A percentile compares a stretch with the other conserved stretches of the same genome.
Conservation (phyloP, 2,797 vertebrate species). For the Coluber constrictor region DNA sequence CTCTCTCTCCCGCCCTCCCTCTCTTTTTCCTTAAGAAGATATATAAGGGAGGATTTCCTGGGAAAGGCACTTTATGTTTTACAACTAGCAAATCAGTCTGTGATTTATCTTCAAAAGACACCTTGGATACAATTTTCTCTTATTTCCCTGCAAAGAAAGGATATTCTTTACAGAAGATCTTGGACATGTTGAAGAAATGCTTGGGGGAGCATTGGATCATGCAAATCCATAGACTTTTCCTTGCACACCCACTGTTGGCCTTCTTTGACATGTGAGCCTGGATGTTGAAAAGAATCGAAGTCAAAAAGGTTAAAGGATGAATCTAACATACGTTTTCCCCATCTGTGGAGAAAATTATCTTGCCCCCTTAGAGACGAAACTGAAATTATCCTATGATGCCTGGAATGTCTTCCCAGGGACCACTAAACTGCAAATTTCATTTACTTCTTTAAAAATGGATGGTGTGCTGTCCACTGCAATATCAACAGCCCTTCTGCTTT, state of each 20-base stretch:
- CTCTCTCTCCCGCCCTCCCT: neutral
- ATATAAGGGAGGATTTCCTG: neutral
- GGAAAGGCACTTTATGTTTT: neutral
- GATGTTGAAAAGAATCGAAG: neutral
- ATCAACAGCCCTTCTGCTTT: slow-evolving; percentile 11
- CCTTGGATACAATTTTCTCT: neutral
- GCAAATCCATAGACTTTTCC: neutral
- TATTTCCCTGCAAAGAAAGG: neutral
- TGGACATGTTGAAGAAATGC: neutral
- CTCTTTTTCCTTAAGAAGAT: neutral
- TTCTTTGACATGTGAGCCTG: neutral
- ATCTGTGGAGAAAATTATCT: neutral
- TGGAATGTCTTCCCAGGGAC: neutral
- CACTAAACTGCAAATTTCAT: slow-evolving; percentile 10
- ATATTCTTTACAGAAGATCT: neutral
- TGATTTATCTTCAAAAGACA: neutral
- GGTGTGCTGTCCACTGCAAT: neutral
- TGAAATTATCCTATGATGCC: neutral
- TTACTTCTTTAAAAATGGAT: slow-evolving; percentile 9
- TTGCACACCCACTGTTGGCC: neutral
- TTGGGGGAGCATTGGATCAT: neutral
- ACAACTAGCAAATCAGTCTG: neutral
- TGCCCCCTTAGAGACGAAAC: neutral
- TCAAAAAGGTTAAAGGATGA: neutral
- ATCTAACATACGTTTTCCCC: neutral